phyloP scores from a whole-genome alignment of 1,140 invertebrate species.

The Piezodorus guildinii region DNA sequence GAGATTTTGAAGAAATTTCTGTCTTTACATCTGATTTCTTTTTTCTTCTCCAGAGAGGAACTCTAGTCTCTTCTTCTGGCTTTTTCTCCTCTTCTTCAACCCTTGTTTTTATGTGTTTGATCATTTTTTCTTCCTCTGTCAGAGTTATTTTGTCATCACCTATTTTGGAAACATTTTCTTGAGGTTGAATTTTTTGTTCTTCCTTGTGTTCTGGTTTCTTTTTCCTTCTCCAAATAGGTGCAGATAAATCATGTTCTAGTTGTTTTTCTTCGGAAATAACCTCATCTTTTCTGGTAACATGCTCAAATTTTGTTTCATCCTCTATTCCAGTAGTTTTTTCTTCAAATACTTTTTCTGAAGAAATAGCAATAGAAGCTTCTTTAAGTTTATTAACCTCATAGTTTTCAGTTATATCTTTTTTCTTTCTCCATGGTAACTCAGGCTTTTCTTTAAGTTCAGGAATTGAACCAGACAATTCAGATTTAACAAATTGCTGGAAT shows the following conservation, averaged over 20 bases:
- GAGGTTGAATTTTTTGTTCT: neutral
- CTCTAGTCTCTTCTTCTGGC: too few species aligned
- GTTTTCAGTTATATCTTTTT: slow-evolving; percentile 6
- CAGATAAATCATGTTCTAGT: too few species aligned
- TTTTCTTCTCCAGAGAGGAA: too few species aligned
- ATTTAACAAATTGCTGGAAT: slow-evolving; percentile 6
- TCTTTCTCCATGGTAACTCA: slow-evolving; percentile 27
- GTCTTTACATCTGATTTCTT: slow-evolving; percentile 1
- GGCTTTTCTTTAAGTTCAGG: slow-evolving; percentile 24
- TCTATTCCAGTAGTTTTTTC: neutral
- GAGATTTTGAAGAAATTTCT: too few species aligned
- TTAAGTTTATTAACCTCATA: slow-evolving; percentile 15
- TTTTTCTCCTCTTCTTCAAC: neutral
- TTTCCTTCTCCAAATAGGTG: too few species aligned
- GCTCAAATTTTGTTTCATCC: neutral
- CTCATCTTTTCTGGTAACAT: too few species aligned
- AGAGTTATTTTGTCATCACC: neutral
- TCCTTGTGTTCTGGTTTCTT: neutral
- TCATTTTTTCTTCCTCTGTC: neutral
- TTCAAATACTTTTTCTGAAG: neutral
- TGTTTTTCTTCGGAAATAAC: too few species aligned
- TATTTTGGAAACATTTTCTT: neutral
- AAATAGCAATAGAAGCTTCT: neutral
- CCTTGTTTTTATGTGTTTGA: neutral
- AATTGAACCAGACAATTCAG: slow-evolving; percentile 17